These are phyloP conservation scores for Dolichoris vasculosae DNA, from an alignment of 1,140 invertebrate genomes.

Conservation along the genomic window DNA sequence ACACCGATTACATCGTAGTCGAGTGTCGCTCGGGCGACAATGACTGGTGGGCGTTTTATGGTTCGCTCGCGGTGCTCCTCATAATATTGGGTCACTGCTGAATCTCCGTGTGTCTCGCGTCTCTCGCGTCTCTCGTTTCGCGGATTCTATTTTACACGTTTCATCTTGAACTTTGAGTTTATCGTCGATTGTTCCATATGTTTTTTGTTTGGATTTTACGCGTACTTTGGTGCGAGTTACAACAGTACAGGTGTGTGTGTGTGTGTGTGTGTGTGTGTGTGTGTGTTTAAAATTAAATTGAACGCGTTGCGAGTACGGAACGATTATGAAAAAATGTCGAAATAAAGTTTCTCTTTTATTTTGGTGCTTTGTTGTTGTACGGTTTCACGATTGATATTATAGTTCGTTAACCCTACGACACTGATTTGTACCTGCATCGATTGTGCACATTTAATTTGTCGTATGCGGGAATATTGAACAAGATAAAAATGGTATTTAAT, in stretches of 20 bases:
- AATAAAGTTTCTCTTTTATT: not conserved
- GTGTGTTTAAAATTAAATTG: too few species aligned
- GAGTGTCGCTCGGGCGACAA: not conserved
- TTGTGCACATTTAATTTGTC: not conserved
- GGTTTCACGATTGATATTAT: not conserved
- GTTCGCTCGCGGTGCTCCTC: not conserved
- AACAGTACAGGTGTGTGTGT: too few species aligned
- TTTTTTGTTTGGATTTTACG: too few species aligned
- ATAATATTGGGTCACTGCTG: constrained; percentile 69
- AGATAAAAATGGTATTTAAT: not conserved
- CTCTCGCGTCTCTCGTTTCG: not conserved
- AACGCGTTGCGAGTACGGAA: too few species aligned
- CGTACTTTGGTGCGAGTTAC: too few species aligned
- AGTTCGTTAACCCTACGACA: not conserved
- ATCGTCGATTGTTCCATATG: too few species aligned
- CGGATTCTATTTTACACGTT: not conserved
- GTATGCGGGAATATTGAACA: not conserved
- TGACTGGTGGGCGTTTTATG: not conserved
- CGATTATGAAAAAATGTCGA: not conserved
- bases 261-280: too few species aligned
- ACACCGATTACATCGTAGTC: not conserved
- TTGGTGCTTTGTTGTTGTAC: not conserved
- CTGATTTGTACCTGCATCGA: not conserved
- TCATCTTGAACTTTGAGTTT: not conserved
- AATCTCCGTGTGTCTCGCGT: constrained; percentile 57